Percentiles rank a stretch among this genome's conserved stretches.
Evolutionary conservation across 2,113 vertebrate genomes (phyloP).

Genomic region (Phasianus colchicus): DNA sequence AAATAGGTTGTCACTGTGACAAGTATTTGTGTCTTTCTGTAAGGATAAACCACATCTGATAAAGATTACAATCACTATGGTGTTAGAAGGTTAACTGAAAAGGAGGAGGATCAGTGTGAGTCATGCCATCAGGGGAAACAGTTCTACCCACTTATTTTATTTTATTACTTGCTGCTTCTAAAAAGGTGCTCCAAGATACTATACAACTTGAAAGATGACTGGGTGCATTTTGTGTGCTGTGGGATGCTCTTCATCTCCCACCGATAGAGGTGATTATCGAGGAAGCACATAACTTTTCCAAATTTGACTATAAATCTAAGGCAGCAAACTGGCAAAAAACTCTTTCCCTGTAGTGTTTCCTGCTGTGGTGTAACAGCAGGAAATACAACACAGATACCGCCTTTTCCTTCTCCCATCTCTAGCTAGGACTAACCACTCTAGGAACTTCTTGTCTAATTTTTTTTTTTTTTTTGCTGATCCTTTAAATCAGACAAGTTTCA

Average conservation of each 20-base stretch:
- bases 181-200: conserved; percentile 61
- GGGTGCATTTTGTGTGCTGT: background rate
- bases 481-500: conserved; percentile 11
- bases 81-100: conserved; percentile 64
- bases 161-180: conserved; percentile 52
- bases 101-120: conserved; percentile 64
- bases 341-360: background rate
- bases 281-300: background rate
- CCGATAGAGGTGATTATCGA: background rate
- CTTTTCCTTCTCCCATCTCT: background rate
- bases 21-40: conserved; percentile 72
- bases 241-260: background rate
- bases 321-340: background rate
- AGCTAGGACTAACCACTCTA: background rate
- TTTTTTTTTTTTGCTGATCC: background rate
- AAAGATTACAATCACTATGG: conserved; percentile 53
- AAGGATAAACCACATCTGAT: conserved; percentile 63
- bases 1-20: conserved; percentile 61
- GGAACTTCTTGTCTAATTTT: background rate
- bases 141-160: conserved; percentile 51
- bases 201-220: background rate
- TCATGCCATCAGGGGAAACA: conserved; percentile 65
- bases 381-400: background rate
- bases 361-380: background rate
- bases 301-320: background rate